Base-by-base conservation (phyloP, 1,140 invertebrate genomes). In the Drosophila melanica region DNA sequence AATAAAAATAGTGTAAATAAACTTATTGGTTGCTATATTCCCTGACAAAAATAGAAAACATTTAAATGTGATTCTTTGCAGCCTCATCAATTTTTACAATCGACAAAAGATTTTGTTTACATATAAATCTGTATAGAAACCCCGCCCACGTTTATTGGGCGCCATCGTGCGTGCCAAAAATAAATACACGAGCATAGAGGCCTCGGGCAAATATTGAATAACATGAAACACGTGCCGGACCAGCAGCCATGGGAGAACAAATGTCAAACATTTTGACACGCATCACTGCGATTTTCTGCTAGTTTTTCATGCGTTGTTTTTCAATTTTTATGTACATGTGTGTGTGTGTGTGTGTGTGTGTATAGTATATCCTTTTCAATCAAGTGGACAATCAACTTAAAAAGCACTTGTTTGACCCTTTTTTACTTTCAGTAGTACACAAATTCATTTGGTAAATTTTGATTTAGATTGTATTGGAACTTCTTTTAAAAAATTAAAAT, bases 251-350 rank as follows among this genome's bases (percentile, higher is more conserved):
- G 44, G 44, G 35, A 37, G 58, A 47, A 60, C 47, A 47, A 33
- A 60, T 60, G 58, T 60, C 58, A 58, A 58, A 58, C 55, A 58
- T 45, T 58, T 58, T 44, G 23, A 11, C 41, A 58, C 55, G 55
- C 55, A 58, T 58, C 55, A 58, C 41, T 58, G 55, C 14, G n/a
- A 58, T 33, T 33, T 45, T 58, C 55, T 27, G 41, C 41, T 41
- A 41, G 44, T 44, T 58, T 33, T 58, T 30, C 33, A 54, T 37
- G 51, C 48, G 23, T 50, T 50, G n/a, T 50, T 50, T 33, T 50
- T 50, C 48, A 33, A 35, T 33, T n/a, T n/a, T n/a, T 33, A 37
- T 37, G 37, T 20, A 16, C n/a, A n/a, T 11, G 11, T 58, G 41
- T 44, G 55, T 18, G 18, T 55, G 37, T 55, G 39, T 41, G 18